Percentiles rank a stretch among this genome's conserved stretches.
These are phyloP conservation scores for Chaenodraco wilsoni DNA, from an alignment of 2,797 vertebrate genomes.

Conservation along the genomic window DNA sequence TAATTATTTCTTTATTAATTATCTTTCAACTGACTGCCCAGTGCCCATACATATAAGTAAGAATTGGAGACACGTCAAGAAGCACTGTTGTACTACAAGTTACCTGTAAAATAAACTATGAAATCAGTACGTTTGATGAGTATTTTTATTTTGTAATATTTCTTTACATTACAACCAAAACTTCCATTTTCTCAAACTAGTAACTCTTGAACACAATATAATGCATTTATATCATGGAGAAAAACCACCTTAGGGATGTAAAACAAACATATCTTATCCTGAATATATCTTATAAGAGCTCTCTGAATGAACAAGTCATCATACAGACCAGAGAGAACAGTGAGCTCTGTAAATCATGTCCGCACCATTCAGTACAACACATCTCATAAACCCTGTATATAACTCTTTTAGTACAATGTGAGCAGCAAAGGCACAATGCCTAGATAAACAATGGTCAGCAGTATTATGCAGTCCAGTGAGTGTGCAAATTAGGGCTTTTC, in stretches of 20 bases:
- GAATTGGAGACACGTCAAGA: not conserved
- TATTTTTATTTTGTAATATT: not conserved
- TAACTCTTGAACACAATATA: constrained; percentile 7
- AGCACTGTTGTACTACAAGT: not conserved
- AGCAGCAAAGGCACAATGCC: constrained; percentile 25
- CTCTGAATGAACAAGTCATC: constrained; percentile 1
- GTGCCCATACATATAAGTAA: not conserved
- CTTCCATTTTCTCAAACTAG: not conserved
- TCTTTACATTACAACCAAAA: not conserved
- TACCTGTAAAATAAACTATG: not conserved
- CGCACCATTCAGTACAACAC: constrained; percentile 5
- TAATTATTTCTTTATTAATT: no score
- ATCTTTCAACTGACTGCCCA: not conserved
- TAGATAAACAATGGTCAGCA: constrained; percentile 52
- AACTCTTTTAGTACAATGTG: constrained; percentile 27
- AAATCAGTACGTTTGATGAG: not conserved
- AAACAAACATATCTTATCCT: constrained; percentile 11
- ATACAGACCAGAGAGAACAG: constrained; percentile 13
- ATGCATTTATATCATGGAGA: not conserved
- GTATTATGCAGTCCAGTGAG: constrained; percentile 26
- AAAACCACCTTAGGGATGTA: not conserved
- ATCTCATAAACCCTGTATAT: constrained; percentile 17
- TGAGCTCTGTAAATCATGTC: constrained; percentile 27
- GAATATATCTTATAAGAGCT: constrained; percentile 18
- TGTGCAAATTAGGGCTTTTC: constrained; percentile 16